Evolutionary conservation across 2,797 vertebrate species (phyloP).

Genomic region (Acestrorhynchus altus): DNA sequence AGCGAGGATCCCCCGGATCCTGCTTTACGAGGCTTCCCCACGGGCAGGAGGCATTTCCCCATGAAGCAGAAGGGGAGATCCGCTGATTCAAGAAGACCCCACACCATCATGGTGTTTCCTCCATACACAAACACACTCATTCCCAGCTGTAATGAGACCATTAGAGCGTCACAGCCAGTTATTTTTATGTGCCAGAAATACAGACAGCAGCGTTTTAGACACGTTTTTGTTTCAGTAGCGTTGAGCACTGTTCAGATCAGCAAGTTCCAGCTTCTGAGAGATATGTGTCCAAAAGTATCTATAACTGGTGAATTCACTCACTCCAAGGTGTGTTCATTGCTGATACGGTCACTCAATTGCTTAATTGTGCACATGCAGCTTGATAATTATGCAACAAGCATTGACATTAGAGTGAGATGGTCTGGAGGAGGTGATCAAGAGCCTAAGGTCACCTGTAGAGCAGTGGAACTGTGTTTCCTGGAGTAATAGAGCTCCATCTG

Average conservation of each 20-base stretch:
- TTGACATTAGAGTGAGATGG: neutral
- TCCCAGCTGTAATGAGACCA: conserved; percentile 55
- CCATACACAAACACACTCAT: conserved; percentile 42
- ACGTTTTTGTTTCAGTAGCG: conserved; percentile 26
- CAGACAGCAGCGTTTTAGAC: conserved; percentile 30
- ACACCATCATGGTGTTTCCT: conserved; percentile 53
- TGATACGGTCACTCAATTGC: neutral
- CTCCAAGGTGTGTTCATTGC: neutral
- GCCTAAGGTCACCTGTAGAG: neutral
- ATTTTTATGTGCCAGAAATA: conserved; percentile 64
- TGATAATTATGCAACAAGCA: neutral
- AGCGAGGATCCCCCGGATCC: conserved; percentile 52
- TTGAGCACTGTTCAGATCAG: conserved; percentile 62
- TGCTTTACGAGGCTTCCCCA: conserved; percentile 67
- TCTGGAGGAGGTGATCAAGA: neutral
- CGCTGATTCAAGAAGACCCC: conserved; percentile 60
- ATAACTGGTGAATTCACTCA: neutral
- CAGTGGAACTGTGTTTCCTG: neutral
- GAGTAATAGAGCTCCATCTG: neutral
- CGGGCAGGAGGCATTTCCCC: conserved; percentile 59
- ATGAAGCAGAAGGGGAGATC: conserved; percentile 55
- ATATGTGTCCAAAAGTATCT: no score
- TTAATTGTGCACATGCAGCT: neutral
- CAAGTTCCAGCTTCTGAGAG: conserved; percentile 23
- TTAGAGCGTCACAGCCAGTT: conserved; percentile 60